Evolutionary conservation across 2,113 vertebrate genomes (phyloP), one percentile per base, ranked within the genome.

Genomic region (Carollia perspicillata): DNA sequence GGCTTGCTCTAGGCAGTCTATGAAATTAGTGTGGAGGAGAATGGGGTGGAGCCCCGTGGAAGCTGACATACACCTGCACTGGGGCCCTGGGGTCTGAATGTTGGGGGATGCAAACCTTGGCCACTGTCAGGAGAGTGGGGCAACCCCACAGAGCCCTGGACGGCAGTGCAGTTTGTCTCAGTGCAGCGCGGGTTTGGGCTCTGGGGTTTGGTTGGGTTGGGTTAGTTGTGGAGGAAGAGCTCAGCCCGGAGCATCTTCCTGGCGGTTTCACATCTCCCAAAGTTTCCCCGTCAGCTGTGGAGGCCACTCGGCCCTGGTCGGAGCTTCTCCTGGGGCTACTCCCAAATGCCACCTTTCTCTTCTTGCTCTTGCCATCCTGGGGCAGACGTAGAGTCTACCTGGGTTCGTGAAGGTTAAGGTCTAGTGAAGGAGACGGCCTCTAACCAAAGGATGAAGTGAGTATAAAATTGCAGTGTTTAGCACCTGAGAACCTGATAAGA

Each of bases 1-100:
- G 37, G 13, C 8, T 10, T 53, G 30, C 3, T 2, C 2, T 28
- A 49, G 42, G 10, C 33, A 37, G 1, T 2, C 58, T 3, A 1
- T 53, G 44, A 13, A 6, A 20, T 68, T 47, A 8, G 42, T 35
- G 42, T n/a, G 35, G 60, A 26, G 44, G 22, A 58, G 2, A 20
- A 23, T 20, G 10, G 8, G 7, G 8, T 69, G 33, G 35, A 26
- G 26, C 17, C 16, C 17, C 6, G 3, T 58, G 58, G 72, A 66
- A 35, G 55, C 23, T 18, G 23, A 55, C 3, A 1, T 26, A 16
- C 1, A 4, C 33, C 37, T 17, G 51, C 30, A n/a, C 44, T 18
- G 30, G 10, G 6, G 33, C 4, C 0, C 0, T 66, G 51, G 40
- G n/a, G n/a, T n/a, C 42, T 75, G 78, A 80, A 40, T 20, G 0